Conservation (phyloP, 2,797 vertebrate species). For the Gadopsis bispinosus region DNA sequence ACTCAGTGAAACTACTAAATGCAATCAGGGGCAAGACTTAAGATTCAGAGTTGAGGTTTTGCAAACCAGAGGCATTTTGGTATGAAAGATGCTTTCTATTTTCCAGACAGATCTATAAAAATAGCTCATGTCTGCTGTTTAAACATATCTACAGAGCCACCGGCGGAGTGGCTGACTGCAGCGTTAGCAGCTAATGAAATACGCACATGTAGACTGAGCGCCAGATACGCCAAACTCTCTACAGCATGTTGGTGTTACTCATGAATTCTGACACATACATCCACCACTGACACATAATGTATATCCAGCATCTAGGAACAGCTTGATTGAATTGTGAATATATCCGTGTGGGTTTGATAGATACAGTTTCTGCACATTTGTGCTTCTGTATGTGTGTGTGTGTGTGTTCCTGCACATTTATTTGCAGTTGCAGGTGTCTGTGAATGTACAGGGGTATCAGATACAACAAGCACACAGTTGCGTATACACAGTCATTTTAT, state of each 20-base stretch:
- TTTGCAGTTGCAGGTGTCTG: not conserved
- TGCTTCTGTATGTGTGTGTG: conserved; percentile 5
- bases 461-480: not conserved
- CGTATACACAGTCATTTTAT: conserved; percentile 25
- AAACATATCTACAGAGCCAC: conserved; percentile 10
- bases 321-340: conserved; percentile 24
- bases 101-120: conserved; percentile 37
- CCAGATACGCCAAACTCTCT: conserved; percentile 16
- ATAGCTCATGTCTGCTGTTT: conserved; percentile 6
- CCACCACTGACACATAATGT: not conserved
- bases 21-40: conserved; percentile 27
- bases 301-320: conserved; percentile 5
- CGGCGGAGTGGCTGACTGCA: conserved; percentile 20
- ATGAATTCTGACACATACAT: conserved; percentile 20
- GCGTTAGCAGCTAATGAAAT: conserved; percentile 27
- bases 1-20: conserved; percentile 18
- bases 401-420: not conserved
- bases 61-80: conserved; percentile 24
- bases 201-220: conserved; percentile 16
- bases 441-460: conserved; percentile 13
- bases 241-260: not conserved
- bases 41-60: conserved; percentile 13
- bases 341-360: conserved; percentile 13
- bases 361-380: conserved; percentile 7
- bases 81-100: conserved; percentile 17